Base-by-base conservation (phyloP, 2,888 invertebrate species). In the Microchrysa polita region DNA sequence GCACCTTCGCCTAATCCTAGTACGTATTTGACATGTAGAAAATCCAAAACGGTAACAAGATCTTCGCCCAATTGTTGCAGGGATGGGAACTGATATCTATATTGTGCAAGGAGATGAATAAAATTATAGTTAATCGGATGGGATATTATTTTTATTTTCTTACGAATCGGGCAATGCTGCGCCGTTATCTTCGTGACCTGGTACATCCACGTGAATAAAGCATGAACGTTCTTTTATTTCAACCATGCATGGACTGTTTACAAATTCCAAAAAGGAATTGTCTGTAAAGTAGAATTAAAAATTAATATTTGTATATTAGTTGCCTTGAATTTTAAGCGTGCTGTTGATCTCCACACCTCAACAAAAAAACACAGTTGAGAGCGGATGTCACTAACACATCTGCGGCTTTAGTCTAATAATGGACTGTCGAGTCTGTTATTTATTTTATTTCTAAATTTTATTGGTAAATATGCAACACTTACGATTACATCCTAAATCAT, bases 1-100 rank as follows among this genome's bases (percentile, higher is more conserved):
- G 94, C 95, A 1, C 95, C 95, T 81, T 95, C 95, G 1, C 95
- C 95, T 65, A 95, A 85, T 0, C 94, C 93, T 69, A 95, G 92
- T 12, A 93, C 93, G 81, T 94, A 92, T 79, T 92, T 91, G 27
- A 95, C 90, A 82, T 93, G 93, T 44, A 95, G 88, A 81, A 93
- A 91, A 82, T 95, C 94, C 80, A 95, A 84, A 10, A 95, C 92
- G 52, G 92, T 91, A 67, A 93, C 89, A 75, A 95, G 85, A 81
- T 94, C 94, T 81, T 94, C 94, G 59, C 93, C 94, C 67, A 95
- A 85, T 23, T 90, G 89, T 85, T 94, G 93, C 80, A 95, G 89
- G 5, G 92, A 89, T 5, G 95, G 95, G 84, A 93, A 95, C 77
- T 89, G 89, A 83, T 92, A 93, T 74, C 93, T 93, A n/a, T n/a